Conservation (phyloP, 1,140 invertebrate species). For the Drosophila paulistorum region DNA sequence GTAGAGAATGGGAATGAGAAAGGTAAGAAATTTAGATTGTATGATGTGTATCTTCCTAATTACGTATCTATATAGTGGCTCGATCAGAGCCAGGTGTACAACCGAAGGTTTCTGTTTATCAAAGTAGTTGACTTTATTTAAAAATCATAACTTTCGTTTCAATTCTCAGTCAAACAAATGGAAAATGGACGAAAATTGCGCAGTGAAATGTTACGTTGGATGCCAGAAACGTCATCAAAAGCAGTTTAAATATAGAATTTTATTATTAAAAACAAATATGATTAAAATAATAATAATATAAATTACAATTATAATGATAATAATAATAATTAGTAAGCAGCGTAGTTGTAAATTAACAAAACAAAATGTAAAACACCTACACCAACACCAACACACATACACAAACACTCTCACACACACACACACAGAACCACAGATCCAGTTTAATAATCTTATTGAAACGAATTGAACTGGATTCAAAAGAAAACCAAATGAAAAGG, state of each 20-base stretch:
- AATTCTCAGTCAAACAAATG: slow-evolving; percentile 76
- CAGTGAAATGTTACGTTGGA: slow-evolving; percentile 83
- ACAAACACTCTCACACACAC: slow-evolving; percentile 34
- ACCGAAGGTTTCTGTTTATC: no score
- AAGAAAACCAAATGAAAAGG: slow-evolving; percentile 43
- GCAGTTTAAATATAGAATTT: slow-evolving; percentile 82
- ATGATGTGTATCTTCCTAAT: no score
- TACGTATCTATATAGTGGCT: no score
- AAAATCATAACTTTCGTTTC: slow-evolving; percentile 14
- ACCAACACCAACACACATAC: slow-evolving; percentile 14
- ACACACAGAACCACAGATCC: slow-evolving; percentile 47
- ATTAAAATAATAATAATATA: slow-evolving; percentile 50
- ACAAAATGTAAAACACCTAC: slow-evolving; percentile 61
- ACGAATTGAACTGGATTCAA: slow-evolving; percentile 33
- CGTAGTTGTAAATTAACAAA: slow-evolving; percentile 75
- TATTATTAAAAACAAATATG: slow-evolving; percentile 67
- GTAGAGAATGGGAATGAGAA: no score
- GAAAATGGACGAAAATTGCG: slow-evolving; percentile 82
- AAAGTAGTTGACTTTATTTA: neutral
- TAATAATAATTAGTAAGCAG: slow-evolving; percentile 73
- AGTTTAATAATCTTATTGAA: slow-evolving; percentile 45
- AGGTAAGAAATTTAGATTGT: no score
- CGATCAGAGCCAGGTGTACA: no score
- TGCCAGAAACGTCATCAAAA: slow-evolving; percentile 83
- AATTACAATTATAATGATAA: slow-evolving; percentile 61